Evolutionary conservation across 2,888 invertebrate genomes (phyloP).

Genomic region (Euplexia lucipara): DNA sequence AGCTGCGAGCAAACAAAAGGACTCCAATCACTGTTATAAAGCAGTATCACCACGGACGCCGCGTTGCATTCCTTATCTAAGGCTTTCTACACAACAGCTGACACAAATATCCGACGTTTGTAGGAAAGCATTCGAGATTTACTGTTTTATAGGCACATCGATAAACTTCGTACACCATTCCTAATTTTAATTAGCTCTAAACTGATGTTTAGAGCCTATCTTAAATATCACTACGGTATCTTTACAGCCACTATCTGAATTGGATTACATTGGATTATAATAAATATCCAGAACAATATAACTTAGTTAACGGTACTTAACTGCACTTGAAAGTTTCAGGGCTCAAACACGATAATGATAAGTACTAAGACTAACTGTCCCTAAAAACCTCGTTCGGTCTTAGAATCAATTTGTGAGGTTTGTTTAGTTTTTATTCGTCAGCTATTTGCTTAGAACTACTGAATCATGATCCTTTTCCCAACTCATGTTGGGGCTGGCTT

Average conservation of each 20-base stretch:
- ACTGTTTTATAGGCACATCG: conserved; percentile 41
- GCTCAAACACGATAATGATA: neutral
- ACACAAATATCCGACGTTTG: conserved; percentile 60
- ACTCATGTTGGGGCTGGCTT: too few relatives aligned
- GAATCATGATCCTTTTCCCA: too few relatives aligned
- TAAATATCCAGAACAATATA: neutral
- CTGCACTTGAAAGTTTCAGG: neutral
- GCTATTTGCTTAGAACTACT: too few relatives aligned
- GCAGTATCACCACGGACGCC: conserved; percentile 43
- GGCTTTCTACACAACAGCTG: conserved; percentile 43
- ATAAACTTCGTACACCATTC: conserved; percentile 18
- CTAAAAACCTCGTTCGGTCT: too few relatives aligned
- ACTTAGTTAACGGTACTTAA: too few relatives aligned
- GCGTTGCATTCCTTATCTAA: conserved; percentile 50
- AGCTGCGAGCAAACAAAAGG: conserved; percentile 63
- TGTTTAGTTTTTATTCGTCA: too few relatives aligned
- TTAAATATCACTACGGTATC: neutral
- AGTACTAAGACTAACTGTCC: neutral
- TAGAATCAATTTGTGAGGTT: too few relatives aligned
- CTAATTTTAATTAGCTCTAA: conserved; percentile 11
- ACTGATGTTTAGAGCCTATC: neutral
- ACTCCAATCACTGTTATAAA: conserved; percentile 59
- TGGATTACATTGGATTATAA: too few relatives aligned
- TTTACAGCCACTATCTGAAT: neutral
- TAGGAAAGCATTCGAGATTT: conserved; percentile 15